Evolutionary conservation across 2,888 invertebrate species (phyloP), one percentile per base, ranked within the genome.

Genomic region (Leucania comma): DNA sequence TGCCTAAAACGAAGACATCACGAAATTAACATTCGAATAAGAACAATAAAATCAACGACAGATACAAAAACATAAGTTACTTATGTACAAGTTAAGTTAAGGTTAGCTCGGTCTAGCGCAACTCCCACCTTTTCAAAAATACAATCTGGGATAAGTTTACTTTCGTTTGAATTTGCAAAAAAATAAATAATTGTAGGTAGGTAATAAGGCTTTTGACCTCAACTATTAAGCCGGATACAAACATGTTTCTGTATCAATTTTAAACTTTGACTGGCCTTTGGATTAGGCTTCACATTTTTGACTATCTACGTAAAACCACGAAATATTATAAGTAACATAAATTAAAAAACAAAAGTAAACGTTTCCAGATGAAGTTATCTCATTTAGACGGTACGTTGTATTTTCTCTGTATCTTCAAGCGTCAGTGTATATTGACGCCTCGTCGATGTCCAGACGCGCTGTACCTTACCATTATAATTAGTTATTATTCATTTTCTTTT

Each of bases 1-100:
- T 90, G 95, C 93, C 84, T 95, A 95, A 93, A 90, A 87, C 86
- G 90, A 90, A 88, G 86, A 89, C 88, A 88, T 84, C 88, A 90
- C 90, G 88, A 84, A 78, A 83, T 72, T 72, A 75, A 85, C 81
- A 86, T 83, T 84, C 78, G 86, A 86, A 84, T 88, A 89, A 90
- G 89, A 92, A 91, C 88, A 91, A 91, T 87, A 90, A 86, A 86
- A 86, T 89, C 88, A 90, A 87, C 87, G 87, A 91, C 87, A 87
- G 86, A 85, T 87, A 86, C 90, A 89, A 87, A 87, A 89, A 90
- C 88, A 90, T 87, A 88, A 86, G 84, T 86, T 88, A 88, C 86
- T 89, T 90, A 90, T 89, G 90, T 94, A 92, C 92, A 93, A 93
- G 88, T 90, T 91, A 88, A 84, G 82, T 89, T 92, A 90, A 88